Evolutionary conservation across 2,888 invertebrate species (phyloP).

Genomic region (Drosophila setosimentum): DNA sequence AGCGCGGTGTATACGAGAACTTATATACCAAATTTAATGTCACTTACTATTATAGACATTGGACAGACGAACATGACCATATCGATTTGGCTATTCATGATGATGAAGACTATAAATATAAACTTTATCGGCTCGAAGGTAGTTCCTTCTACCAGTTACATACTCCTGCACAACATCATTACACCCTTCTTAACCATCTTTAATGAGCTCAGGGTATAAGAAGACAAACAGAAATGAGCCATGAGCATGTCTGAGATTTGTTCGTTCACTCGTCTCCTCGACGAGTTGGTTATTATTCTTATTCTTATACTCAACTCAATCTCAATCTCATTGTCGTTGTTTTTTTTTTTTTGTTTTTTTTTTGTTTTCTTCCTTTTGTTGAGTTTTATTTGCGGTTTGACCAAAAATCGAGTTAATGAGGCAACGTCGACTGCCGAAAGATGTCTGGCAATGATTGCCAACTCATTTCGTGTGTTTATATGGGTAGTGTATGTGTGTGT

Average conservation of each 20-base stretch:
- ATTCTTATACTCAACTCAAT: neutral
- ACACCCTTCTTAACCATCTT: neutral
- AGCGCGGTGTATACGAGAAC: neutral
- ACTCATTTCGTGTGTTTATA: constrained; percentile 63
- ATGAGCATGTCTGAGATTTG: constrained; percentile 49
- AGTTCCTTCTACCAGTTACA: neutral
- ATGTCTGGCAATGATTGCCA: constrained; percentile 67
- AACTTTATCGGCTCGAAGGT: neutral
- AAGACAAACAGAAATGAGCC: constrained; percentile 55
- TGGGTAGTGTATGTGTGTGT: constrained; percentile 20
- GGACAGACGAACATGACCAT: neutral
- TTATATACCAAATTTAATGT: neutral
- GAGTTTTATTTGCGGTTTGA: constrained; percentile 71
- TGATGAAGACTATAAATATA: neutral
- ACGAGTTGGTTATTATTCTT: constrained; percentile 25
- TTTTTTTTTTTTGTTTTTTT: constrained; percentile 23
- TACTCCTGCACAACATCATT: neutral
- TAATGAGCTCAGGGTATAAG: constrained; percentile 1
- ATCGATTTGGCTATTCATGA: neutral
- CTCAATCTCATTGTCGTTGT: neutral
- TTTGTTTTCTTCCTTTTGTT: constrained; percentile 23
- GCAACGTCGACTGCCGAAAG: constrained; percentile 41
- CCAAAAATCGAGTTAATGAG: constrained; percentile 68
- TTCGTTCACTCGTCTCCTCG: constrained; percentile 21
- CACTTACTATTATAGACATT: neutral